Percentiles rank a stretch among this genome's conserved stretches.
These are phyloP conservation scores for Clinocottus analis DNA, from an alignment of 2,113 vertebrate genomes.

Conservation along the genomic window DNA sequence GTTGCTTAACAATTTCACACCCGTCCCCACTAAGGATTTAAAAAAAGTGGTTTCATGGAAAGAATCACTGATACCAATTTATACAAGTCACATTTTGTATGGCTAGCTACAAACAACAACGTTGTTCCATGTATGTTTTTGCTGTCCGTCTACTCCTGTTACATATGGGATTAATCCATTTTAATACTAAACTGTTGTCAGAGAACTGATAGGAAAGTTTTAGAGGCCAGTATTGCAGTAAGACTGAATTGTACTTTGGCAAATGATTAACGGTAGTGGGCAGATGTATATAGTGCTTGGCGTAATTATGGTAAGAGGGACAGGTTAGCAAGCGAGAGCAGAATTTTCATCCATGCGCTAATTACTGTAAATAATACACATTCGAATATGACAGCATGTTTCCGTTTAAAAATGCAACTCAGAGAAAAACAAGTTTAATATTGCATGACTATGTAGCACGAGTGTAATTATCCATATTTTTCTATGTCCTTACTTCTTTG, in stretches of 20 bases:
- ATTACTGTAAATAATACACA: not conserved
- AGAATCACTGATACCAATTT: slow-evolving; percentile 21
- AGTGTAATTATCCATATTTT: slow-evolving; percentile 45
- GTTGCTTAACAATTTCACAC: slow-evolving; percentile 60
- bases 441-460: slow-evolving; percentile 29
- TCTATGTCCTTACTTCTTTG: slow-evolving; percentile 3
- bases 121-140: not conserved
- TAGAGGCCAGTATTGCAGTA: not conserved
- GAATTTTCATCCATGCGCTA: not conserved
- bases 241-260: not conserved
- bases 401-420: slow-evolving; percentile 21
- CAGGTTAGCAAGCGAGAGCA: not conserved
- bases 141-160: not conserved
- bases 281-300: not conserved
- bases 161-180: not conserved
- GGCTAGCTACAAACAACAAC: slow-evolving; percentile 2
- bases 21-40: slow-evolving; percentile 29
- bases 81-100: slow-evolving; percentile 45
- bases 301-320: not conserved
- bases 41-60: slow-evolving; percentile 49
- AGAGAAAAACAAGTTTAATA: slow-evolving; percentile 21
- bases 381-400: slow-evolving; percentile 6
- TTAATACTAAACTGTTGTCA: not conserved
- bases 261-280: not conserved
- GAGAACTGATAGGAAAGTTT: slow-evolving; percentile 2